phyloP scores from a whole-genome alignment of 2,888 invertebrate genomes.

The Danaus chrysippus region DNA sequence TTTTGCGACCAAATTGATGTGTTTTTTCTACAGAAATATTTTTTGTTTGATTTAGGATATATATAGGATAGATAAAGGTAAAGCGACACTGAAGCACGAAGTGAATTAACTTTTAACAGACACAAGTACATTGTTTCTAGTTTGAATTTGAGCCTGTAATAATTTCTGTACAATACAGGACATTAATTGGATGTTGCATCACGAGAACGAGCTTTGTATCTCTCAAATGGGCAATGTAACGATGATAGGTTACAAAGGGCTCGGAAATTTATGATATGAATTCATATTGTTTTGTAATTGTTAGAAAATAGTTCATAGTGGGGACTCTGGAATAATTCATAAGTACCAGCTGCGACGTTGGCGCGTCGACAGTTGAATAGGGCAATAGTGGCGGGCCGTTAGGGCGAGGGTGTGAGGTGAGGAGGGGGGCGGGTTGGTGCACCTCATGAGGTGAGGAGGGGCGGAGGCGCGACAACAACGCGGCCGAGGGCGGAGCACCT shows the following conservation, averaged over 20 bases:
- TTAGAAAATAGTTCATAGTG: constrained; percentile 58
- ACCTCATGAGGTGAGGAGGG: constrained; percentile 39
- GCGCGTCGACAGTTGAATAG: constrained; percentile 74
- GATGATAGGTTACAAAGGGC: constrained; percentile 51
- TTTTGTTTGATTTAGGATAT: no score
- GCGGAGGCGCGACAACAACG: constrained; percentile 40
- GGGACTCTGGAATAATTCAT: constrained; percentile 72
- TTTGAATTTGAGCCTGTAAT: not conserved
- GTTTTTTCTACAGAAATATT: no score
- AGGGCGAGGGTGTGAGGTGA: constrained; percentile 40
- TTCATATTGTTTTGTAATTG: constrained; percentile 75
- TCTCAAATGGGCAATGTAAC: constrained; percentile 17
- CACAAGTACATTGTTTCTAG: not conserved
- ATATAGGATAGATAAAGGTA: no score
- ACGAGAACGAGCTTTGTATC: constrained; percentile 3
- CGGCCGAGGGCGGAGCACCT: constrained; percentile 73
- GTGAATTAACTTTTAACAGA: no score
- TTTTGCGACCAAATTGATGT: not conserved
- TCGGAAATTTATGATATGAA: constrained; percentile 67
- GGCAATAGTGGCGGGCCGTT: constrained; percentile 67
- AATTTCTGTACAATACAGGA: constrained; percentile 7
- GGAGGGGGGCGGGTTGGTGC: constrained; percentile 37
- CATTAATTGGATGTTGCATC: constrained; percentile 13
- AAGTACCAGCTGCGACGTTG: constrained; percentile 66
- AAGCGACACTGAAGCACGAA: no score